These are phyloP conservation scores for Drosophila glabriapex DNA, from an alignment of 2,888 invertebrate species.

Conservation along the genomic window DNA sequence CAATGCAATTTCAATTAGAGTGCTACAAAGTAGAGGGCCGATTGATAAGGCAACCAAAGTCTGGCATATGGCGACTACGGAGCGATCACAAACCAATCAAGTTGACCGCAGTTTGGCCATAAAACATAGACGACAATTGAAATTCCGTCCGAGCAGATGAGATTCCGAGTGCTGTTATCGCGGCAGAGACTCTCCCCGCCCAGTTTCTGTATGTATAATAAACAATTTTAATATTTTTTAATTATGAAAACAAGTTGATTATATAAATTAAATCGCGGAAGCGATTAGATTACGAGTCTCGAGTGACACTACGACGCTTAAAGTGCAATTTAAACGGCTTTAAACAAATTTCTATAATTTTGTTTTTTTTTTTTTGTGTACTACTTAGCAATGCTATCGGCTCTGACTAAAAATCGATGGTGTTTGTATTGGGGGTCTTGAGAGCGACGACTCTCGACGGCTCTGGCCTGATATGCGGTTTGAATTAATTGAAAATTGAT, in stretches of 20 bases:
- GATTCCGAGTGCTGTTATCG: conserved; percentile 31
- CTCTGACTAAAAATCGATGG: conserved; percentile 31
- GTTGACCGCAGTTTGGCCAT: conserved; percentile 41
- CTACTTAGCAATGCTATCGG: conserved; percentile 32
- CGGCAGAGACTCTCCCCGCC: background rate
- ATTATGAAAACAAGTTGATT: conserved; percentile 83
- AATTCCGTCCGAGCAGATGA: conserved; percentile 30
- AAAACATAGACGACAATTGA: conserved; percentile 33
- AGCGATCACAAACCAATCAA: conserved; percentile 64
- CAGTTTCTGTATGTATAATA: conserved; percentile 52
- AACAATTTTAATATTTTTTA: conserved; percentile 82
- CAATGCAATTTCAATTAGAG: conserved; percentile 81
- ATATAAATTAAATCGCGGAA: conserved; percentile 82
- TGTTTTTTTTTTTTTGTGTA: conserved; percentile 7
- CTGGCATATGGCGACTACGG: background rate
- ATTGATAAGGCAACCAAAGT: conserved; percentile 49
- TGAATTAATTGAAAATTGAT: conserved; percentile 83
- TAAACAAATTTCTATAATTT: conserved; percentile 80
- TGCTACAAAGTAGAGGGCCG: conserved; percentile 38
- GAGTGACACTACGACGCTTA: conserved; percentile 78
- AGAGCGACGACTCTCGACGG: conserved; percentile 4
- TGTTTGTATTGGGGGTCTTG: conserved; percentile 6
- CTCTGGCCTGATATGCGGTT: conserved; percentile 46
- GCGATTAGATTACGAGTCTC: conserved; percentile 77
- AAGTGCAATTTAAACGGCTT: conserved; percentile 80